Base-by-base conservation (phyloP, 2,888 invertebrate species). In the Ariolimax columbianus region DNA sequence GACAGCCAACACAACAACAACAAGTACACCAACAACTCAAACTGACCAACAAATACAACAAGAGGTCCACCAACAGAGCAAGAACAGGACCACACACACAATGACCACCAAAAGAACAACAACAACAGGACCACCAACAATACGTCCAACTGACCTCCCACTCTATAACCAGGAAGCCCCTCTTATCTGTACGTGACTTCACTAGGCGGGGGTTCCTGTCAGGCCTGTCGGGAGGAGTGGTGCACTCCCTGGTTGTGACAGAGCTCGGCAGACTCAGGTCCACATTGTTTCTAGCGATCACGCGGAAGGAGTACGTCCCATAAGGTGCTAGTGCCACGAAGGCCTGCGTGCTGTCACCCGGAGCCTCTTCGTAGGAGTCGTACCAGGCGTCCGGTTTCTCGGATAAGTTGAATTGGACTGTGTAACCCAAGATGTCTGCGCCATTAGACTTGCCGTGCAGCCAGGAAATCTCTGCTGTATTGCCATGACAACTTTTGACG, bases 361-460 rank as follows among this genome's bases (percentile, higher is more conserved):
- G 83, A 70, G 91, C 88, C 80, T 89, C 88, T 77, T 90, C 90
- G 77, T 89, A 90, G 85, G 90, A 91, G 75, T 90, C 89, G 83
- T 89, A 89, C 99, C 99, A 99, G 0, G 96, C 95, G 94, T 98
- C 97, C 0, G 98, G 98, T 33, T 97, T 97, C 94, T 98, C 98
- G 82, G 96, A 96, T 0, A 98, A 98, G 94, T 98, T 98, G 94
- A 97, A 97, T 94, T 99, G 97, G 87, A 99, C 96, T 85, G 96
- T 96, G 94, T 96, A 99, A 89, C 97, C 96, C 72, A 97, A 95
- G 93, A 99, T 97, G 26, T 98, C 97, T 0, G 98, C 97, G 88
- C 98, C 96, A 95, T 99, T 98, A 94, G 98, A 98, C 83, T 98
- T 97, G 95, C 97, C 97, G 0, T 98, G 96, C 89, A 95, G 95